Percentiles rank a stretch among this genome's conserved stretches.
phyloP scores from a whole-genome alignment of 2,797 vertebrate genomes.

The Allobates femoralis region DNA sequence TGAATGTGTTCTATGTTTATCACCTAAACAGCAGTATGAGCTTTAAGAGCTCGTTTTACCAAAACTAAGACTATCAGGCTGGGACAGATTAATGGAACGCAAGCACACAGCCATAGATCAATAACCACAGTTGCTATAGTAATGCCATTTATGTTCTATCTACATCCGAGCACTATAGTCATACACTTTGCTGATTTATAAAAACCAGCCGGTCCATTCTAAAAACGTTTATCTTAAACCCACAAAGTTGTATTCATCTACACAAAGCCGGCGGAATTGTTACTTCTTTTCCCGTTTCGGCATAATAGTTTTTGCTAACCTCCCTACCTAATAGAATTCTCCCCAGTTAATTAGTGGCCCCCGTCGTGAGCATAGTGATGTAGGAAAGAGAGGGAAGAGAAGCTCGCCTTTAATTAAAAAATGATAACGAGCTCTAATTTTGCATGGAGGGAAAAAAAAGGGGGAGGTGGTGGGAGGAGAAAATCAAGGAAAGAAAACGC shows the following conservation, averaged over 20 bases:
- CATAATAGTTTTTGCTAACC: slow-evolving; percentile 46
- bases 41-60: slow-evolving; percentile 27
- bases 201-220: background rate
- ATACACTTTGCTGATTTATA: slow-evolving; percentile 13
- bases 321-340: slow-evolving; percentile 52
- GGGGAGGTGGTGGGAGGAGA: background rate
- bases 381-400: slow-evolving; percentile 42
- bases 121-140: slow-evolving; percentile 8
- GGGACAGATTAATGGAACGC: background rate
- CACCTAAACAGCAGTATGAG: slow-evolving; percentile 21
- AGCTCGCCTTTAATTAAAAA: slow-evolving; percentile 56
- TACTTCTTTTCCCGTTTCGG: slow-evolving; percentile 12
- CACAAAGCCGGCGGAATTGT: slow-evolving; percentile 11
- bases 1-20: slow-evolving; percentile 13
- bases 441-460: slow-evolving; percentile 17
- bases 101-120: slow-evolving; percentile 26
- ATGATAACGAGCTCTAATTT: slow-evolving; percentile 54
- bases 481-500: background rate
- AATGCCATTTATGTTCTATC: slow-evolving; percentile 10
- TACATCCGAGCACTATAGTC: background rate
- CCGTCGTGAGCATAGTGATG: slow-evolving; percentile 37
- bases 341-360: slow-evolving; percentile 53
- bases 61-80: slow-evolving; percentile 31
- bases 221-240: slow-evolving; percentile 9
- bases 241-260: slow-evolving; percentile 22